Conservation (phyloP, 2,888 invertebrate species). For the Idaea aversata region DNA sequence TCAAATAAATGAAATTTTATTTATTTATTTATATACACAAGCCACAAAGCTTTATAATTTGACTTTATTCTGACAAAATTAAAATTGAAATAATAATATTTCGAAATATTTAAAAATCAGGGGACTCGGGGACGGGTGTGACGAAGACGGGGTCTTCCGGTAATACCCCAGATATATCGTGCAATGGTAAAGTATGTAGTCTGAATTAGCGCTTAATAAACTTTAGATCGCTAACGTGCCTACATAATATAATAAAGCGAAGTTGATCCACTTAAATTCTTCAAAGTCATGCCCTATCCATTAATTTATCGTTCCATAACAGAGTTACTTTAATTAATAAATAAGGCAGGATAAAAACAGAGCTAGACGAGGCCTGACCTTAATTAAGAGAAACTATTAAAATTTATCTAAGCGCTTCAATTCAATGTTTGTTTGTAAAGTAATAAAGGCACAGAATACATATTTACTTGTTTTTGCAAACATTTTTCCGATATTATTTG, state of each 20-base stretch:
- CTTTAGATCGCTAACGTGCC: neutral
- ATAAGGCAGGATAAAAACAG: neutral
- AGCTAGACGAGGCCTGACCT: neutral
- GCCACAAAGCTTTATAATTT: too few relatives aligned
- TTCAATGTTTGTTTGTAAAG: neutral
- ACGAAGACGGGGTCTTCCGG: too few relatives aligned
- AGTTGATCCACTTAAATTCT: constrained; percentile 1
- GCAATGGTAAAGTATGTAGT: neutral
- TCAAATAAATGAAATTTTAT: too few relatives aligned
- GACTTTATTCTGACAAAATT: too few relatives aligned
- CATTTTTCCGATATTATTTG: too few relatives aligned
- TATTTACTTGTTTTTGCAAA: neutral
- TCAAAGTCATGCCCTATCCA: neutral
- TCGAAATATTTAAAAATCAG: too few relatives aligned
- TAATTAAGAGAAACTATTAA: neutral
- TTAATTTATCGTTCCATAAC: neutral
- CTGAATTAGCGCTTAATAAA: neutral
- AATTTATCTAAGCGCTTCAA: neutral
- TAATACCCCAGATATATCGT: too few relatives aligned
- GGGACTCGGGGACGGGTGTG: too few relatives aligned
- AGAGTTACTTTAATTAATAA: constrained; percentile 1
- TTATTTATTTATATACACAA: too few relatives aligned
- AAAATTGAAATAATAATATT: too few relatives aligned
- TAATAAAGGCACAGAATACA: neutral
- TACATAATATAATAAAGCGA: neutral